These are phyloP conservation scores for Cosmopolites sordidus DNA, from an alignment of 2,888 invertebrate species.

Conservation along the genomic window DNA sequence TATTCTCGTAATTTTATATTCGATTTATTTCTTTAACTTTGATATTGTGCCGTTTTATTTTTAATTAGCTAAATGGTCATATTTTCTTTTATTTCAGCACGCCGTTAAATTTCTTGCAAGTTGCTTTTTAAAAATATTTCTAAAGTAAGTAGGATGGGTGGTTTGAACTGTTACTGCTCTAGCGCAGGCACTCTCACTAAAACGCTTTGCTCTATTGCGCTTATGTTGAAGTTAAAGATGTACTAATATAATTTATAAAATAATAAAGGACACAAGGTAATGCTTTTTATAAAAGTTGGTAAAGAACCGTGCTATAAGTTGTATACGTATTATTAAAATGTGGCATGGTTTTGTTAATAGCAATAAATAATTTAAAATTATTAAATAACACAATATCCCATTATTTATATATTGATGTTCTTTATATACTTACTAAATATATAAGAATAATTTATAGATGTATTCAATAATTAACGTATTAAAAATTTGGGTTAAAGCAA, in stretches of 20 bases:
- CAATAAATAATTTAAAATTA: neutral
- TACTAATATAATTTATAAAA: neutral
- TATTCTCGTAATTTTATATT: too few species aligned
- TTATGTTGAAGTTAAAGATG: neutral
- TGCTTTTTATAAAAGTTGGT: neutral
- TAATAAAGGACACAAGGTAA: neutral
- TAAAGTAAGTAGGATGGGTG: slow-evolving; percentile 22
- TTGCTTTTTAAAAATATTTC: slow-evolving; percentile 20
- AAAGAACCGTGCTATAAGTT: too few species aligned
- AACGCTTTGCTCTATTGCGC: slow-evolving; percentile 8
- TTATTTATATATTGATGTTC: too few species aligned
- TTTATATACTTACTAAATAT: too few species aligned
- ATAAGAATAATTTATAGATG: too few species aligned
- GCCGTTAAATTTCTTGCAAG: slow-evolving; percentile 17
- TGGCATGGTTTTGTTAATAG: slow-evolving; percentile 25
- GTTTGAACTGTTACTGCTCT: slow-evolving; percentile 12
- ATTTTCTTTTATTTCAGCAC: slow-evolving; percentile 24
- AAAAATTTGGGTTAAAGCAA: neutral
- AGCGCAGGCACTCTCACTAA: slow-evolving; percentile 7
- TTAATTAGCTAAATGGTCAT: neutral
- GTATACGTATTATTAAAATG: slow-evolving; percentile 7
- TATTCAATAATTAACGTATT: too few species aligned
- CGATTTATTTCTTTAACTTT: too few species aligned
- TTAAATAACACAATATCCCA: too few species aligned
- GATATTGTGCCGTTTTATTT: neutral